Percentiles rank a stretch among this genome's conserved stretches.
phyloP scores from a whole-genome alignment of 2,113 vertebrate genomes.

The Haplochromis vanheusdeni region DNA sequence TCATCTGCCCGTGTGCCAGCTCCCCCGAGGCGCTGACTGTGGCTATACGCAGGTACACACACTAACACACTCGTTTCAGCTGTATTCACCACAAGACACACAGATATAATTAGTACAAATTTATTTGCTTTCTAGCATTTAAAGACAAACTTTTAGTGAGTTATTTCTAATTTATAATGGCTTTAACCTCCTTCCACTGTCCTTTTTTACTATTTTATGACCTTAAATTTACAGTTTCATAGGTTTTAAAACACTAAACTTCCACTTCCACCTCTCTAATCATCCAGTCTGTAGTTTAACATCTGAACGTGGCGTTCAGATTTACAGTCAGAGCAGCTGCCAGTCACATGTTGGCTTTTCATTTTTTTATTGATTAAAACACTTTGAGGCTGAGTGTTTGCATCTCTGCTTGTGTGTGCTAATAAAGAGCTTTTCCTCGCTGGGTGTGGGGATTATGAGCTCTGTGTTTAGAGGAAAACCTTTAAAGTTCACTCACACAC shows the following conservation, averaged over 20 bases:
- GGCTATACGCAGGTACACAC: slow-evolving; percentile 87
- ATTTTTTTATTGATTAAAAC: background rate
- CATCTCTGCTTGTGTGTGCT: background rate
- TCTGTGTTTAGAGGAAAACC: slow-evolving; percentile 17
- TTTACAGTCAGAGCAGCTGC: background rate
- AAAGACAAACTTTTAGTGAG: background rate
- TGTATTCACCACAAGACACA: background rate
- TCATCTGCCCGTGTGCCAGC: slow-evolving; percentile 98
- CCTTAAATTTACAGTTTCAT: background rate
- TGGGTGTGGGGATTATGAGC: background rate
- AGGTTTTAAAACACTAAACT: background rate
- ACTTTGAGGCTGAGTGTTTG: background rate
- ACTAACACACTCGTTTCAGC: accelerated
- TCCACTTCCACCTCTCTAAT: background rate
- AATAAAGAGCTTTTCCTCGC: background rate
- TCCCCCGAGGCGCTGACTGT: slow-evolving; percentile 96
- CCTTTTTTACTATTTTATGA: background rate
- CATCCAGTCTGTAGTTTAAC: background rate
- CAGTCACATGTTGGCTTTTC: background rate
- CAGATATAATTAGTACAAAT: background rate
- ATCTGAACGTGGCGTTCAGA: background rate
- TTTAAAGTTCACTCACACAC: background rate
- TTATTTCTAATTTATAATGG: background rate
- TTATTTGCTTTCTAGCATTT: background rate
- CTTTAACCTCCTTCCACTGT: background rate